phyloP scores from a whole-genome alignment of 2,113 vertebrate genomes.

The Albula glossodonta region DNA sequence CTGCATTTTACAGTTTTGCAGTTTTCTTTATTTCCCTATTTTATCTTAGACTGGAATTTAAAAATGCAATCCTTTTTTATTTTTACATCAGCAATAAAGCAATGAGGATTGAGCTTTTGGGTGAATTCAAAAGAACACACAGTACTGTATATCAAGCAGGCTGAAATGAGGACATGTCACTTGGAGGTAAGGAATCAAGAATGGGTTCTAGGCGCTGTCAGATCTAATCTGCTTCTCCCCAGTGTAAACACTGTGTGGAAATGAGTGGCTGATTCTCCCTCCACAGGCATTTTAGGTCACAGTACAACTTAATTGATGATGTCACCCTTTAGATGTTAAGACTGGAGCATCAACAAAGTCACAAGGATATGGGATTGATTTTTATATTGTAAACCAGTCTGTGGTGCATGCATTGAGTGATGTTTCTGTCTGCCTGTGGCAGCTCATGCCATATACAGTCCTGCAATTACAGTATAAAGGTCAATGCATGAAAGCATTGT shows the following conservation, averaged over 20 bases:
- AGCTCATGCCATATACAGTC: neutral
- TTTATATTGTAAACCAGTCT: neutral
- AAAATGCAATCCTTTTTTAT: too few relatives aligned
- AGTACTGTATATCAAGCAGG: neutral
- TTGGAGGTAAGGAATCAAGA: neutral
- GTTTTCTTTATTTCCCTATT: too few relatives aligned
- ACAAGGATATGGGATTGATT: neutral
- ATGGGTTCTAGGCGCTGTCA: conserved; percentile 4
- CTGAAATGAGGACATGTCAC: neutral
- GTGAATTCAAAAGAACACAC: neutral
- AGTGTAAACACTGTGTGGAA: neutral
- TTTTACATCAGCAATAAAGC: neutral
- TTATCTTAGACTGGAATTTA: too few relatives aligned
- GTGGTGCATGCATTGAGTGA: neutral
- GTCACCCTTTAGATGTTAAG: neutral
- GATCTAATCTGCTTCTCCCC: neutral
- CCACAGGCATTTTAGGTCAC: neutral
- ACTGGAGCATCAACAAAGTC: neutral
- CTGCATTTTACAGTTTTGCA: too few relatives aligned
- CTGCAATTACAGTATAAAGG: neutral
- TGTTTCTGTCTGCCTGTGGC: neutral
- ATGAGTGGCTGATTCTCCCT: neutral
- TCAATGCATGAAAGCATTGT: neutral
- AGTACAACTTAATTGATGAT: neutral
- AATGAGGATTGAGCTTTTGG: neutral